Evolutionary conservation across 1,140 invertebrate genomes (phyloP).

Genomic region (Micrasema longulum): DNA sequence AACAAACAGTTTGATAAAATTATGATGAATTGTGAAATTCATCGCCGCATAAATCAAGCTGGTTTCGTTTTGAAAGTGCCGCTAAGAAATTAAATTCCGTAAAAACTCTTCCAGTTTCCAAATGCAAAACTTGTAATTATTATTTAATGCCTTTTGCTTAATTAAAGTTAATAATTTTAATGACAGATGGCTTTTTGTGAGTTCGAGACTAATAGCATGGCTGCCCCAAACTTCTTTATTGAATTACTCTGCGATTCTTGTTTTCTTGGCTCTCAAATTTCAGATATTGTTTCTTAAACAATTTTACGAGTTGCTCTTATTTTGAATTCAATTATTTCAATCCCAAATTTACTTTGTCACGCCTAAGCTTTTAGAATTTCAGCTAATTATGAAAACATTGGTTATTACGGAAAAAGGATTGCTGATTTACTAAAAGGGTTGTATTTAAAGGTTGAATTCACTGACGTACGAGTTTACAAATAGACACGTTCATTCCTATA

Average conservation of each 20-base stretch:
- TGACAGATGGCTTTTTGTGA: conserved; percentile 27
- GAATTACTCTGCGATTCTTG: conserved; percentile 9
- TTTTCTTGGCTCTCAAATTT: conserved; percentile 16
- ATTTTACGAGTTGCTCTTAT: conserved; percentile 31
- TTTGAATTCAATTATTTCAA: conserved; percentile 6
- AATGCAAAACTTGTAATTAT: conserved; percentile 22
- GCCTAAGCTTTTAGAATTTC: no score
- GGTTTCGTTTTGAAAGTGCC: not conserved
- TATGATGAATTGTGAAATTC: conserved; percentile 19
- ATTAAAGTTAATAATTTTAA: conserved; percentile 33
- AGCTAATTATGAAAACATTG: no score
- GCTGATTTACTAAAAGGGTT: no score
- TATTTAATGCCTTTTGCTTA: conserved; percentile 31
- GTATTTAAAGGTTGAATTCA: no score
- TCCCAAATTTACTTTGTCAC: not conserved
- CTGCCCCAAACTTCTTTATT: conserved; percentile 23
- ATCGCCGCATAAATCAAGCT: conserved; percentile 9
- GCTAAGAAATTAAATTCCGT: conserved; percentile 16
- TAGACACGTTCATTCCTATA: no score
- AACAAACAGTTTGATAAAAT: conserved; percentile 20
- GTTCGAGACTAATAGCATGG: conserved; percentile 17
- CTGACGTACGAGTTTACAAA: no score
- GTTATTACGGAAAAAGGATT: no score
- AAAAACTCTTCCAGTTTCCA: conserved; percentile 9
- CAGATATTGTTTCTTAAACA: conserved; percentile 21